Percentiles rank a stretch among this genome's conserved stretches.
phyloP scores from a whole-genome alignment of 1,140 invertebrate species.

The Callitettix versicolor region DNA sequence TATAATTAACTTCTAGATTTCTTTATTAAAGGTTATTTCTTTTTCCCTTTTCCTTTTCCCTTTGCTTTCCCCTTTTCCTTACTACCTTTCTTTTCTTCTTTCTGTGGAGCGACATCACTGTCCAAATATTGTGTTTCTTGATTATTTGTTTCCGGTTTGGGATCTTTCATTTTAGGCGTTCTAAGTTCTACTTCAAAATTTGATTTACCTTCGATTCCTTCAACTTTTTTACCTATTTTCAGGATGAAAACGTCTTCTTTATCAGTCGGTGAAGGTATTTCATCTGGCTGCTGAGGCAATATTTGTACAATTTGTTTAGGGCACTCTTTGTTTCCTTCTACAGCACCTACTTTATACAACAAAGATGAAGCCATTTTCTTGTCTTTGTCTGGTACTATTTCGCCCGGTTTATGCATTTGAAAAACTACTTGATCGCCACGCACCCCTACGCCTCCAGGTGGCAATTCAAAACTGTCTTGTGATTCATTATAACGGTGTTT shows the following conservation, averaged over 20 bases:
- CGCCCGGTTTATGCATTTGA: conserved; percentile 1
- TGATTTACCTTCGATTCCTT: not conserved
- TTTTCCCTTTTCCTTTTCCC: conserved; percentile 1
- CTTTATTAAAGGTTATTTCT: too few species aligned
- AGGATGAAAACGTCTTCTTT: conserved; percentile 1
- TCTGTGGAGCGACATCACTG: not conserved
- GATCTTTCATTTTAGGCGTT: conserved; percentile 9
- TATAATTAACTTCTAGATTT: too few species aligned
- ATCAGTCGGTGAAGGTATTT: not conserved
- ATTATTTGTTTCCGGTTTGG: not conserved
- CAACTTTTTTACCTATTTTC: conserved; percentile 2
- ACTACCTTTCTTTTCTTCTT: not conserved
- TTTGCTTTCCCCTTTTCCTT: not conserved
- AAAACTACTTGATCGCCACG: conserved; percentile 3
- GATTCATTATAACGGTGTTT: not conserved
- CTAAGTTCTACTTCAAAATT: conserved; percentile 4
- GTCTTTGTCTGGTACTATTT: not conserved
- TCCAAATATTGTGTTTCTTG: conserved; percentile 6
- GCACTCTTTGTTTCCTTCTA: not conserved
- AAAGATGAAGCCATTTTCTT: not conserved
- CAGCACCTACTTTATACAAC: not conserved
- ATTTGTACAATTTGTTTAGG: too few species aligned
- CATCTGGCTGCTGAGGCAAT: too few species aligned
- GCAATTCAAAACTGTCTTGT: not conserved
- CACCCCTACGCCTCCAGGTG: conserved; percentile 1